Base-by-base conservation (phyloP, 2,888 invertebrate genomes). In the Habroteleia sp. region DNA sequence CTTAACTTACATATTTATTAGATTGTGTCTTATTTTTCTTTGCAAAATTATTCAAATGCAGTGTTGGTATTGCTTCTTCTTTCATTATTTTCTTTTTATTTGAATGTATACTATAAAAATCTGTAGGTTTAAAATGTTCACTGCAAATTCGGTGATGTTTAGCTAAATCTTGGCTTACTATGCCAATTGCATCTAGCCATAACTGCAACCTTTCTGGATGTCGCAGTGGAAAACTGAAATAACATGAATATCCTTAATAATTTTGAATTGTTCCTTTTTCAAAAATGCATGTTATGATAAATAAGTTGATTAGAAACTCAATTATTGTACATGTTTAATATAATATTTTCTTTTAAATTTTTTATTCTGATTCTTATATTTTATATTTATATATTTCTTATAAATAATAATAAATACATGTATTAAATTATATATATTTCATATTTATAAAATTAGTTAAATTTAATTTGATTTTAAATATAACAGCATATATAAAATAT, bases 81-180 rank as follows among this genome's bases (percentile, higher is more conserved):
- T 65, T 74, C 63, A 74, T 69, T 6, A 74, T 41, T 60, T 54
- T 69, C 10, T 74, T 74, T 8, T 74, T 74, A 31, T 41, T 74
- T 7, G 65, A 29, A 58, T 74, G 74, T 39, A 74, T 58, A 35
- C 58, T 68, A 16, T 69, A 74, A 74, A 74, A 74, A 44, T 74
- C 74, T 7, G 69, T 41, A 1, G 68, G 68, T 20, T 52, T 62
- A 4, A 74, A 74, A 23, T 69, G 74, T 13, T 74, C 50, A 23
- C 68, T 69, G 31, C 74, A 74, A 8, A 74, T 56, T 7, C 74
- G 35, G 14, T 74, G 74, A 27, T 74, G 74, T 23, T 62, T 62
- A 11, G 68, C 68, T 11, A 69, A 31, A 35, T 58, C 11, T 31
- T 29, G 33, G 37, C 56, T 41, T 0, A 35, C 37, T 2, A 74